These are phyloP conservation scores for Drepana arcuata DNA, from an alignment of 1,140 invertebrate species.

Conservation along the genomic window DNA sequence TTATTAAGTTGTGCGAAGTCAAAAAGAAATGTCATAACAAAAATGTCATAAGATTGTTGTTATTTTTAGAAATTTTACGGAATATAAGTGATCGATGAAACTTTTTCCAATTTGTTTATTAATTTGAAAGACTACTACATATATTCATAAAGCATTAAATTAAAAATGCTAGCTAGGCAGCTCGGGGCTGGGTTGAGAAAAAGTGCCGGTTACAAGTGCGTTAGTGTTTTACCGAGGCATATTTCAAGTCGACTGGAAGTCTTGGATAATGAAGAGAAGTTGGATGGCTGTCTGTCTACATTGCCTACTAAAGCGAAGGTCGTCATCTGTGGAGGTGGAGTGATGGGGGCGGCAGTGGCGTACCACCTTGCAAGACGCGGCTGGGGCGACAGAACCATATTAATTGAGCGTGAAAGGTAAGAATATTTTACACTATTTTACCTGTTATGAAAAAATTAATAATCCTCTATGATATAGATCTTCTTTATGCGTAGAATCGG, in stretches of 20 bases:
- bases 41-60: too few species aligned
- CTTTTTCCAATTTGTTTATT: too few species aligned
- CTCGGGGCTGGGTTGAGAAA: too few species aligned
- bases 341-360: slow-evolving; percentile 94
- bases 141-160: too few species aligned
- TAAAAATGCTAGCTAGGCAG: too few species aligned
- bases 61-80: too few species aligned
- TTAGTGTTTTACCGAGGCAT: slow-evolving; percentile 19
- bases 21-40: too few species aligned
- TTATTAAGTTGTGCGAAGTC: too few species aligned
- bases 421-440: slow-evolving; percentile 5
- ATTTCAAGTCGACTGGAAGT: slow-evolving; percentile 33
- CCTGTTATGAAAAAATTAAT: not conserved
- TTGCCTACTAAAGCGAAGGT: slow-evolving; percentile 73
- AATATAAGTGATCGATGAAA: too few species aligned
- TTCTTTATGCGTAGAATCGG: slow-evolving; percentile 76
- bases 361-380: slow-evolving; percentile 92
- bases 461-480: not conserved
- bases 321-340: slow-evolving; percentile 94
- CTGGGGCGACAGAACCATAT: slow-evolving; percentile 85
- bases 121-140: too few species aligned
- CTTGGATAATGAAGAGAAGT: slow-evolving; percentile 36
- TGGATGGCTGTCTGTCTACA: slow-evolving; percentile 35
- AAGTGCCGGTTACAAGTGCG: slow-evolving; percentile 28
- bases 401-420: slow-evolving; percentile 85